Evolutionary conservation across 2,113 vertebrate genomes (phyloP).

Genomic region (Brevimyrus niger): DNA sequence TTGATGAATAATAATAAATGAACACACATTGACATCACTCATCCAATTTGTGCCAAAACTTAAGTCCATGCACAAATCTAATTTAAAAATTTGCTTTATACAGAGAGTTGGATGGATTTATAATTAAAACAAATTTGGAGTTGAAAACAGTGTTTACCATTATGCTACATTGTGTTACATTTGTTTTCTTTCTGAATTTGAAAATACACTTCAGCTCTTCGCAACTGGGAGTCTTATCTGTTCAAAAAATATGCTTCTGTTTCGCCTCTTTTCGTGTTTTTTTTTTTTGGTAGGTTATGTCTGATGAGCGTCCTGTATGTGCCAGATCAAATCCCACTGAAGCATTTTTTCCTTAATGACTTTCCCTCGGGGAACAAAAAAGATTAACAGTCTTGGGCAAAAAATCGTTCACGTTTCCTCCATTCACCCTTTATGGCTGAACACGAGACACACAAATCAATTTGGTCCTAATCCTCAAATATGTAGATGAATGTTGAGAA

Average conservation of each 20-base stretch:
- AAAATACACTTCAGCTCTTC: background rate
- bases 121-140: background rate
- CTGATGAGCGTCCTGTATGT: background rate
- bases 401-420: constrained; percentile 9
- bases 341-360: constrained; percentile 9
- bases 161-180: background rate
- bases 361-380: background rate
- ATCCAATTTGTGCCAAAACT: background rate
- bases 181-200: background rate
- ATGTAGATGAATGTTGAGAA: background rate
- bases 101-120: background rate
- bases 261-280: background rate
- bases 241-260: background rate
- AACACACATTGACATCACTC: background rate
- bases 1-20: background rate
- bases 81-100: background rate
- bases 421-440: constrained; percentile 8
- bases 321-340: background rate
- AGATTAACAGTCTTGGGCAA: background rate
- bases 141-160: background rate
- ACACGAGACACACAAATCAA: background rate
- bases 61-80: background rate
- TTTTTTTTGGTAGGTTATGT: background rate
- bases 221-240: background rate
- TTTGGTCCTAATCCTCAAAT: background rate